Evolutionary conservation across 2,797 vertebrate genomes (phyloP).

Genomic region (Crax fasciolata): DNA sequence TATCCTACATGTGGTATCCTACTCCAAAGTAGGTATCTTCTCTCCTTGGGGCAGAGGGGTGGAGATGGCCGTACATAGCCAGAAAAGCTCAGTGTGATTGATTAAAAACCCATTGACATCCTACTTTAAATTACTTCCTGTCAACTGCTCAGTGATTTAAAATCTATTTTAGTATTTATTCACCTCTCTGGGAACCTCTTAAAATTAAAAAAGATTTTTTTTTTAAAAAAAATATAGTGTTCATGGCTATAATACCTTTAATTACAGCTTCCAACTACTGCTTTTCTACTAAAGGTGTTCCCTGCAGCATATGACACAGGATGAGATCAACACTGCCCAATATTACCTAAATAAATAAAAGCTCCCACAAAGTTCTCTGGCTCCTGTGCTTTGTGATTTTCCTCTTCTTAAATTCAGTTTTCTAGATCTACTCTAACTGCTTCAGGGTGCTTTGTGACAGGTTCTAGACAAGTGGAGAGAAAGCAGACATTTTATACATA

Average conservation of each 20-base stretch:
- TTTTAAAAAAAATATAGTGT: neutral
- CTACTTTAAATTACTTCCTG: neutral
- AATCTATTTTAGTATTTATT: neutral
- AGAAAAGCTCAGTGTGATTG: neutral
- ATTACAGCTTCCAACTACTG: neutral
- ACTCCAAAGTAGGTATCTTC: neutral
- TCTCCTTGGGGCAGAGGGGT: neutral
- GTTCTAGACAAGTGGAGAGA: neutral
- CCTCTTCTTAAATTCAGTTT: neutral
- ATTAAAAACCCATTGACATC: neutral
- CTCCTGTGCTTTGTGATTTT: neutral
- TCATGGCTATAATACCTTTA: neutral
- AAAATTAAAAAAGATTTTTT: neutral
- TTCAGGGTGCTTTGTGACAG: neutral
- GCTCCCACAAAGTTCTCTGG: neutral
- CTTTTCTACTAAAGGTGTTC: neutral
- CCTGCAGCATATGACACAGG: neutral
- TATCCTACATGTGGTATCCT: neutral
- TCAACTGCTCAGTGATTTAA: neutral
- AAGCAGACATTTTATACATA: neutral
- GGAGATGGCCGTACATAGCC: neutral
- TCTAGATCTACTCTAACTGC: neutral
- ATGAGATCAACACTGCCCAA: neutral
- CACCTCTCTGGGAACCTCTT: rapidly evolving
- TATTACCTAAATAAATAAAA: neutral